phyloP scores from a whole-genome alignment of 2,797 vertebrate genomes.

The Anniella stebbinsi region DNA sequence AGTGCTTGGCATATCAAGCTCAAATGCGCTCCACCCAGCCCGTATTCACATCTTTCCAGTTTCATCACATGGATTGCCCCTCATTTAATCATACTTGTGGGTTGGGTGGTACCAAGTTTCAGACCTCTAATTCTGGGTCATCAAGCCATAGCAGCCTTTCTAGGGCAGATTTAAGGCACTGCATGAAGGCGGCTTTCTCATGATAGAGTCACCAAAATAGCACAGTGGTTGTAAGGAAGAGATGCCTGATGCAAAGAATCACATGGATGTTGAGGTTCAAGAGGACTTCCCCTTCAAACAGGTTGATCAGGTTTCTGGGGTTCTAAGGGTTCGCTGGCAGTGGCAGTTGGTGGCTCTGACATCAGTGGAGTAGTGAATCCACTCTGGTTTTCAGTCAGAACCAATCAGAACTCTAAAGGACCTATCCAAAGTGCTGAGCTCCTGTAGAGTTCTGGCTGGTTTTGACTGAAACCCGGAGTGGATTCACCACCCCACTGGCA shows the following conservation, averaged over 20 bases:
- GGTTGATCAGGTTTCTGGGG: background rate
- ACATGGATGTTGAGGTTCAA: no score
- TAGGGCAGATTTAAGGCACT: background rate
- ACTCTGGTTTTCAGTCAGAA: no score
- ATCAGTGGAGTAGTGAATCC: no score
- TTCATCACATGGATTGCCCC: background rate
- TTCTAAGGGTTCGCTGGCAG: background rate
- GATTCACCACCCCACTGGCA: no score
- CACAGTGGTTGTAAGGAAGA: background rate
- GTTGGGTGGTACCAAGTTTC: background rate
- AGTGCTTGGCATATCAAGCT: background rate
- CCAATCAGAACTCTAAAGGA: no score
- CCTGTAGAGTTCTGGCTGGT: no score
- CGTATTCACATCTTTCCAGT: background rate
- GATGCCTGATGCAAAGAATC: background rate
- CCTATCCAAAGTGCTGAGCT: no score
- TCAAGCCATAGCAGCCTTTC: background rate
- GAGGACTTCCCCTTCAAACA: background rate
- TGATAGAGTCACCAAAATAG: background rate
- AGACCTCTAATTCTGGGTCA: background rate
- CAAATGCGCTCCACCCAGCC: no score
- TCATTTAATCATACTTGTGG: background rate
- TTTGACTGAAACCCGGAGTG: no score
- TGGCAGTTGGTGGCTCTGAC: no score
- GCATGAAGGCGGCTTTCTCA: slow-evolving; percentile 11